Conservation (phyloP, 1,140 invertebrate genomes). For the Drosophila teissieri region DNA sequence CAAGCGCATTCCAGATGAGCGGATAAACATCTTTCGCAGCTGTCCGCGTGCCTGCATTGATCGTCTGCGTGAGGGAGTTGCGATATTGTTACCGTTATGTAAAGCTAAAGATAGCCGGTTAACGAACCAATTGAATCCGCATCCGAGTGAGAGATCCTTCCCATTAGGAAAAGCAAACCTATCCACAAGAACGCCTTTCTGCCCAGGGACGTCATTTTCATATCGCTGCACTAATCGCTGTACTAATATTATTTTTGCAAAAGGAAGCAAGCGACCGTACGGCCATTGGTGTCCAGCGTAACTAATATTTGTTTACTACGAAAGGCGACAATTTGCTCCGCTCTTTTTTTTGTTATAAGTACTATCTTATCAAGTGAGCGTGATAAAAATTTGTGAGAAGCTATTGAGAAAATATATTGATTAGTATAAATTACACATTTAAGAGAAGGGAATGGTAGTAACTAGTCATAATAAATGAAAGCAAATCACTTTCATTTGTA, state of each 20-base stretch:
- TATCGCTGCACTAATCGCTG: too few species aligned
- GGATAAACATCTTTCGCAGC: constrained; percentile 80
- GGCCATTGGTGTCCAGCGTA: constrained; percentile 46
- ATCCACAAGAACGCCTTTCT: constrained; percentile 11
- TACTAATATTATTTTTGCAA: constrained; percentile 1
- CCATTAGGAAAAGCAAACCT: background rate
- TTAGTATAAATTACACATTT: constrained; percentile 7
- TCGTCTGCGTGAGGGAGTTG: constrained; percentile 47
- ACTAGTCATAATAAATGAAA: constrained; percentile 1
- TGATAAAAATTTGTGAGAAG: constrained; percentile 15
- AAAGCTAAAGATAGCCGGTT: constrained; percentile 15
- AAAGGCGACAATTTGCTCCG: constrained; percentile 33
- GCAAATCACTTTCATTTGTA: constrained; percentile 2
- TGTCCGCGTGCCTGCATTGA: constrained; percentile 66
- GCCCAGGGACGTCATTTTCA: constrained; percentile 38
- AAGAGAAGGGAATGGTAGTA: background rate
- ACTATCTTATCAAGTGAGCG: constrained; percentile 47
- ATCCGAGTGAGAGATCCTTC: background rate
- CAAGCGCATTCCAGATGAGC: constrained; percentile 77
- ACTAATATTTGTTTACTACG: constrained; percentile 55
- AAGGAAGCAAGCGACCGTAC: constrained; percentile 41
- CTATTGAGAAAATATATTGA: constrained; percentile 31
- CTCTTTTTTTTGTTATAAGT: constrained; percentile 13
- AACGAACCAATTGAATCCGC: constrained; percentile 43
- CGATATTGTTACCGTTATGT: constrained; percentile 34